phyloP scores from a whole-genome alignment of 2,888 invertebrate species.

The Seira musarum region DNA sequence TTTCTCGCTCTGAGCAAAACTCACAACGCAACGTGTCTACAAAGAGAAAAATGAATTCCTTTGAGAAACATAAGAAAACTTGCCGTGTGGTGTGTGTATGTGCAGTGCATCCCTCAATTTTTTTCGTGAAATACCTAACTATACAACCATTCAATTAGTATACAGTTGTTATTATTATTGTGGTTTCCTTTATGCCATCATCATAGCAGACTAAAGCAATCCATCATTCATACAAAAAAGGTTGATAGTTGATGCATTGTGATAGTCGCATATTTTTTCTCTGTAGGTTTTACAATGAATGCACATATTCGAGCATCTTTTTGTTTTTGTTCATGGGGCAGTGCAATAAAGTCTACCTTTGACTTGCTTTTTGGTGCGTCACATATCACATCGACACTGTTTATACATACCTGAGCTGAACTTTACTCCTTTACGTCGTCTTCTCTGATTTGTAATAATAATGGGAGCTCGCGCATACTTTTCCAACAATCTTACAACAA shows the following conservation, averaged over 20 bases:
- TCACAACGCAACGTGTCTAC: slow-evolving; percentile 21
- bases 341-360: not conserved
- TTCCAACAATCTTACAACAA: slow-evolving; percentile 30
- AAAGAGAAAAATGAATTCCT: slow-evolving; percentile 18
- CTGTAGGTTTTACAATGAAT: not conserved
- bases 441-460: slow-evolving; percentile 22
- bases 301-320: not conserved
- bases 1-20: slow-evolving; percentile 29
- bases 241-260: not conserved
- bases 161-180: slow-evolving; percentile 7
- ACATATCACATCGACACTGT: slow-evolving; percentile 23
- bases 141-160: slow-evolving; percentile 6
- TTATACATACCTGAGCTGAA: slow-evolving; percentile 31
- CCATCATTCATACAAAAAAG: slow-evolving; percentile 53
- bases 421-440: slow-evolving; percentile 47
- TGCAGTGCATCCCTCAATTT: not conserved
- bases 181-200: slow-evolving; percentile 31
- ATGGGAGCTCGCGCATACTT: slow-evolving; percentile 37
- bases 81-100: not conserved
- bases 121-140: slow-evolving; percentile 5
- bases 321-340: not conserved
- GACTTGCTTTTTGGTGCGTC: slow-evolving; percentile 42
- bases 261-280: too few species aligned
- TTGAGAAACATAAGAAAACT: slow-evolving; percentile 1
- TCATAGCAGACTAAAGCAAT: slow-evolving; percentile 14